phyloP scores from a whole-genome alignment of 2,797 vertebrate genomes.

The Buphagus erythrorhynchus region DNA sequence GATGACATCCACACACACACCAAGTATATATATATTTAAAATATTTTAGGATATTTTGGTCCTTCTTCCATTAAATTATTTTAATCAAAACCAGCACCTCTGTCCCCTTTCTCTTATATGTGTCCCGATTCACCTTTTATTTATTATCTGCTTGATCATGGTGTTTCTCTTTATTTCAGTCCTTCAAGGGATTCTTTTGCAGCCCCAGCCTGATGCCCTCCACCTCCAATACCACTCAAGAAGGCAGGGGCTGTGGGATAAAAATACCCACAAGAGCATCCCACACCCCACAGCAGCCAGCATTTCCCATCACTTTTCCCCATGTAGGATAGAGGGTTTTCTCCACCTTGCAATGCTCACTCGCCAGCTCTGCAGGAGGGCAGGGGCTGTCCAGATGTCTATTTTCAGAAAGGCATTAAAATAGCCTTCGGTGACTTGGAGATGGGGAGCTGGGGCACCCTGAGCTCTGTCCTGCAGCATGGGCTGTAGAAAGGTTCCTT shows the following conservation, averaged over 20 bases:
- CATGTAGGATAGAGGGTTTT: fast-evolving
- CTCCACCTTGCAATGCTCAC: fast-evolving
- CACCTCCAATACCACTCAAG: background rate
- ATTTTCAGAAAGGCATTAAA: background rate
- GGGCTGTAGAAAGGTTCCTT: background rate
- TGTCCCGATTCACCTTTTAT: background rate
- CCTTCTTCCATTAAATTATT: background rate
- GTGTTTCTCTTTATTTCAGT: background rate
- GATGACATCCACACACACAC: background rate
- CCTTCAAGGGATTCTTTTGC: background rate
- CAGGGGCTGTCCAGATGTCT: background rate
- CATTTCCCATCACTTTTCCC: background rate
- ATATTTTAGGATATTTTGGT: background rate
- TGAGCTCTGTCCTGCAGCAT: background rate
- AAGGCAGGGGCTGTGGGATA: fast-evolving
- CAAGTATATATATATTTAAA: background rate
- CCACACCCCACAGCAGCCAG: fast-evolving
- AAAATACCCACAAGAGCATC: background rate
- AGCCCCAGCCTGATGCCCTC: background rate
- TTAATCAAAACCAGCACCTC: background rate
- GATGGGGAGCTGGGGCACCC: background rate
- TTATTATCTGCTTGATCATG: background rate
- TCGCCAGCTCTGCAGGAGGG: fast-evolving
- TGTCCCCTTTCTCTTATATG: background rate
- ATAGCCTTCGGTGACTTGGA: fast-evolving